Base-by-base conservation (phyloP, 2,888 invertebrate genomes). In the Xanthia icteritia region DNA sequence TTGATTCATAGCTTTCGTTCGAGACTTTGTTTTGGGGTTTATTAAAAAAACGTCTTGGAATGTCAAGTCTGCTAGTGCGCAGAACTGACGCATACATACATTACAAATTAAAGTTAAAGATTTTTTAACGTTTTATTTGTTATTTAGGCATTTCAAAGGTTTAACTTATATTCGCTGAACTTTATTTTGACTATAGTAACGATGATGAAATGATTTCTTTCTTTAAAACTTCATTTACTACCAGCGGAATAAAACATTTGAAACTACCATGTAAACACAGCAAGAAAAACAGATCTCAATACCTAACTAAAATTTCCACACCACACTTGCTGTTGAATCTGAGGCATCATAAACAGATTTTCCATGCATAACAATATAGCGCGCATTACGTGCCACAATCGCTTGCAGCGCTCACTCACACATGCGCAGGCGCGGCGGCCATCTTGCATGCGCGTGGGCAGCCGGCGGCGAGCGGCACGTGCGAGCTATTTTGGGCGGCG, bases 401-500 rank as follows among this genome's bases (percentile, higher is more conserved):
- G 88, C 89, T 90, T 83, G 92, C 92, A 93, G 91, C 92, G 92
- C 90, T 90, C 90, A 93, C 88, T 76, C 93, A 88, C 94, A 94
- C 93, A 93, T 91, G 89, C 83, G 83, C 79, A 84, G 74, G 87
- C 88, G 77, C 89, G 92, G 93, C 96, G 92, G 96, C 96, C 96
- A 96, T 96, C 91, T 96, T 96, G 94, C 85, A 90, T 94, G 96
- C 96, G 96, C 96, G 95, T 95, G 96, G 95, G 96, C 96, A 95
- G 84, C 93, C 94, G 93, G 91, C 91, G 91, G 91, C 92, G 92
- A 92, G 91, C 93, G 96, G 96, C 96, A 96, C 96, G 96, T 96
- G 96, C 96, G 96, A 89, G 92, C 96, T 96, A 96, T 96, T 96
- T 96, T 95, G 93, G 96, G 96, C 96, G 96, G 95, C 94, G 94